Evolutionary conservation across 2,888 invertebrate species (phyloP), one percentile per base, ranked within the genome.

Genomic region (Bombylius major): DNA sequence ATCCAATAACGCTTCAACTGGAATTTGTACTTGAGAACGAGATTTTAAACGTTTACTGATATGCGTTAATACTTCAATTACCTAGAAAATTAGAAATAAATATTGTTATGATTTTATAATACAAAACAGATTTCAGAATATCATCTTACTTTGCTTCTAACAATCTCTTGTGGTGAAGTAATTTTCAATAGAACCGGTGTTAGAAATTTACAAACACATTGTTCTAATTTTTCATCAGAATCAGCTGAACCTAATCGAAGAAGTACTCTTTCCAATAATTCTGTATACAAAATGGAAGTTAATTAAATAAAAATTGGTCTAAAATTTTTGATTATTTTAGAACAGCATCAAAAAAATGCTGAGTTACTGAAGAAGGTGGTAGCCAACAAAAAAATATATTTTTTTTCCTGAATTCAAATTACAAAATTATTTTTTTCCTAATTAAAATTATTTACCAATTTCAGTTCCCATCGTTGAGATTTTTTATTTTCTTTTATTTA

Each of bases 61-160:
- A 70, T 96, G 95, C 53, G 92, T 87, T 57, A 96, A 74, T 45
- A 95, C 76, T 71, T 95, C 95, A 84, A 96, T 90, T 13, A 95
- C 93, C 85, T 94, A 59, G 55, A 60, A 58, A 54, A 36, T 51
- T 9, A 47, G 34, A 53, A 23, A 50, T 42, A 53, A 23, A 50
- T 42, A 13, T 39, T n/a, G 11, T 5, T 42, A 36, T 3, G 8
- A 36, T 36, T 36, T 36, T 33, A 11, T 14, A 31, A 32, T 23
- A 9, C 14, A 14, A 23, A 3, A 23, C 3, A 23, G 23, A 23
- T 54, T 48, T 34, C 54, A 46, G 14, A 44, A 23, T 0, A 33
- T 60, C 58, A 33, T 60, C 58, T 61, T 69, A 80, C 82, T 77
- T 83, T 83, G 62, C 77, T 77, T 51, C 84, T 75, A 50, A 95